phyloP scores from a whole-genome alignment of 2,888 invertebrate species.

The Aleiodes alternator region DNA sequence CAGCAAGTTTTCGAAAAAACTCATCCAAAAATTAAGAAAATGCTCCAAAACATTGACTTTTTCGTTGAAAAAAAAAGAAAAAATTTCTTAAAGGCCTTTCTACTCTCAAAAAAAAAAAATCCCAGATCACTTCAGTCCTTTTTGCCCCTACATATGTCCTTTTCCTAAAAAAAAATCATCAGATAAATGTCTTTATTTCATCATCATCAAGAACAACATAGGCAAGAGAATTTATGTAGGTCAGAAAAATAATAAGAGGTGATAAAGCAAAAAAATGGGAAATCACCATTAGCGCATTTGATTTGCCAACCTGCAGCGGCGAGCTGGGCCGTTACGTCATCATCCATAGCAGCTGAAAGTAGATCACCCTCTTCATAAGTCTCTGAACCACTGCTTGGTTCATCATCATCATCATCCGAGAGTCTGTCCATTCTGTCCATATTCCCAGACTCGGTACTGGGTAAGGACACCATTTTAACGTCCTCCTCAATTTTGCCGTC shows the following conservation, averaged over 20 bases:
- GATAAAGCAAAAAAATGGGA: conserved; percentile 65
- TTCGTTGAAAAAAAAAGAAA: no score
- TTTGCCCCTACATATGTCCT: no score
- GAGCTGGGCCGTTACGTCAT: conserved; percentile 96
- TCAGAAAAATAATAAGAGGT: conserved; percentile 55
- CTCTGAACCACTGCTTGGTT: conserved; percentile 86
- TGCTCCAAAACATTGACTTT: no score
- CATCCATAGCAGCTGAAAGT: conserved; percentile 89
- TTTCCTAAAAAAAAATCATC: no score
- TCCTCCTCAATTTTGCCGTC: conserved; percentile 42
- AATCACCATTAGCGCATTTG: conserved; percentile 77
- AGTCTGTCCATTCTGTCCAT: conserved; percentile 71
- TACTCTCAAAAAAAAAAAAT: no score
- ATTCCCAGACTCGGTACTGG: conserved; percentile 65
- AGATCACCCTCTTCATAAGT: conserved; percentile 90
- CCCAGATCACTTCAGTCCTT: no score
- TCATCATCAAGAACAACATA: no score
- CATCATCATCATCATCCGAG: conserved; percentile 87
- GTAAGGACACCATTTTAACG: conserved; percentile 68
- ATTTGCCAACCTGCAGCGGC: conserved; percentile 91
- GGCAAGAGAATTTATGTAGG: conserved; percentile 6
- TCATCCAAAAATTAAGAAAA: no score
- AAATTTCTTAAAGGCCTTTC: no score
- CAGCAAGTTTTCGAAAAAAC: no score
- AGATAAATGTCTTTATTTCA: no score